phyloP scores from a whole-genome alignment of 2,797 vertebrate genomes.

The Leontopithecus rosalia region DNA sequence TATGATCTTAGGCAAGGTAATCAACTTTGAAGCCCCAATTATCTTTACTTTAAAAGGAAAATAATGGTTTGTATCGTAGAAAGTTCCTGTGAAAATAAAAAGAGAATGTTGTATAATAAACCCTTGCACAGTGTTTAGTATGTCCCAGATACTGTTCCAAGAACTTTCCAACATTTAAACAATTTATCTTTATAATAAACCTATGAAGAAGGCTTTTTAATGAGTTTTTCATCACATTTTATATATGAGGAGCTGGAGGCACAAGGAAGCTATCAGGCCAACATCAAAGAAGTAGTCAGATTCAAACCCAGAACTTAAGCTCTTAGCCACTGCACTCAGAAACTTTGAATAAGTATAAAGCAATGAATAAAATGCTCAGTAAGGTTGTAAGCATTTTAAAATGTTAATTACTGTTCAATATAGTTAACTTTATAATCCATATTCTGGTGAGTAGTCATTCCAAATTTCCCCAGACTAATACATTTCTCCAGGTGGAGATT shows the following conservation, averaged over 20 bases:
- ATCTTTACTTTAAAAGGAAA: conserved; percentile 9
- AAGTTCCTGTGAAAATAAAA: background rate
- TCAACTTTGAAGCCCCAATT: background rate
- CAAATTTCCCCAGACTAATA: background rate
- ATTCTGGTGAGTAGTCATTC: background rate
- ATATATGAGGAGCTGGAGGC: background rate
- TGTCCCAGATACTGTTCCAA: background rate
- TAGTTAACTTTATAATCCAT: background rate
- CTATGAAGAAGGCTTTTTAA: background rate
- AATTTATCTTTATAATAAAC: background rate
- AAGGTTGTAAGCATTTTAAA: background rate
- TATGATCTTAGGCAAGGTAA: background rate
- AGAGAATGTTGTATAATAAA: background rate
- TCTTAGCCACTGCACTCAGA: background rate
- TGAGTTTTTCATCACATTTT: background rate
- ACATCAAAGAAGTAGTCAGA: background rate
- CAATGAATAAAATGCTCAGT: background rate
- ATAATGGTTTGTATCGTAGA: background rate
- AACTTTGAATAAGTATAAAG: background rate
- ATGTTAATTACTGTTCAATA: background rate
- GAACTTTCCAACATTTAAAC: background rate
- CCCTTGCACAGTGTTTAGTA: background rate
- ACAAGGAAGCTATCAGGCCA: background rate
- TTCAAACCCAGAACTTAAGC: background rate
- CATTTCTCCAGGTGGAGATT: background rate